Base-by-base conservation (phyloP, 2,888 invertebrate species). In the Euclidia mi region DNA sequence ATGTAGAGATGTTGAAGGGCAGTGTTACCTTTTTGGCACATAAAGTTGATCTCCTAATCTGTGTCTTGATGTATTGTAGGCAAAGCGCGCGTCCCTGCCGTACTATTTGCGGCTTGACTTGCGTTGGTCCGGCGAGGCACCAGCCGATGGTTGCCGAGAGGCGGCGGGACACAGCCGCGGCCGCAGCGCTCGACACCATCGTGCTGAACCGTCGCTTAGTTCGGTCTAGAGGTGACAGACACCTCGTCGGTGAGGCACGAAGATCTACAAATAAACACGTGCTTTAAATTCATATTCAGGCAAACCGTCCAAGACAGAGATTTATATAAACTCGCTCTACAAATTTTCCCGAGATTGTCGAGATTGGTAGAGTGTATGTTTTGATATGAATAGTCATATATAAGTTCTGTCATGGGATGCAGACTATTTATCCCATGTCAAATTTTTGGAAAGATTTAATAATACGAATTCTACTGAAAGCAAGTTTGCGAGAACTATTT, bases 111-210 rank as follows among this genome's bases (percentile, higher is more conserved):
- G 94, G 93, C 64, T 93, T 94, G 64, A 94, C 90, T 32, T 94
- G 93, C 2, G 91, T 89, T 12, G 91, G 91, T 2, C 90, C 76
- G 38, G 94, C 86, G 14, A 94, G 88, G 52, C 90, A 94, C 94
- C 96, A 93, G 60, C 95, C 95, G 58, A 98, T 97, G 12, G 97
- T 97, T 43, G 96, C 97, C 1, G 98, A 98, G 34, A 98, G 94
- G 51, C 97, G 96, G n/a, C 98, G 95, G 15, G 97, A 95, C 3
- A 98, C 97, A 0, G 76, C 95, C 67, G 95, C 86, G 0, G 94
- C 94, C 0, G 94, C 88, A 1, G 92, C 91, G 56, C 91, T 92
- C 0, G 93, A 90, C 35, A 94, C 94, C 93, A 94, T 94, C 1
- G 97, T 97, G 89, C 97, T 97, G 81, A 98, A 96, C 32, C 97